Evolutionary conservation across 2,797 vertebrate species (phyloP).

Genomic region (Megalops cyprinoides): DNA sequence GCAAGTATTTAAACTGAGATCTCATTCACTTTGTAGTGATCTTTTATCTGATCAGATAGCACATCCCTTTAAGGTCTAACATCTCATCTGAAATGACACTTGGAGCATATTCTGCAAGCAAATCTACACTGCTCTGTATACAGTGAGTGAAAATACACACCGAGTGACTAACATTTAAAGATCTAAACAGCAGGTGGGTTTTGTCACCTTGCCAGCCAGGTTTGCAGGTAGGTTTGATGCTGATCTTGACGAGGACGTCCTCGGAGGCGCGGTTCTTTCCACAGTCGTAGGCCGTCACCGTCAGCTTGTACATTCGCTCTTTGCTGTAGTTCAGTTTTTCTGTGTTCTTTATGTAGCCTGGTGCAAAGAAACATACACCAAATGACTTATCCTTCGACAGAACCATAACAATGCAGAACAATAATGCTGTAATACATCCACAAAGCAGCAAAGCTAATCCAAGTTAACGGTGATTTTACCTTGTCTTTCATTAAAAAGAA

Average conservation of each 20-base stretch:
- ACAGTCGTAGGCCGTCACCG: constrained; percentile 94
- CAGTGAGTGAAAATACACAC: neutral
- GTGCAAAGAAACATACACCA: neutral
- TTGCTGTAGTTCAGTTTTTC: constrained; percentile 92
- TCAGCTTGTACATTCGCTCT: constrained; percentile 93
- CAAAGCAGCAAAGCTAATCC: neutral
- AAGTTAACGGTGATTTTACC: too few relatives aligned
- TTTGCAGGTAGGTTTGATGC: constrained; percentile 90
- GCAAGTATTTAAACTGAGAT: neutral
- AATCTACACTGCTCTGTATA: neutral
- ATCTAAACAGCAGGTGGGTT: neutral
- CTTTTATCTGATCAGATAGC: neutral
- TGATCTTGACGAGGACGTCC: constrained; percentile 94
- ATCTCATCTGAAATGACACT: neutral
- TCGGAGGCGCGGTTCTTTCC: constrained; percentile 94
- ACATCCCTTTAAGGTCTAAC: neutral
- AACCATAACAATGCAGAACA: too few relatives aligned
- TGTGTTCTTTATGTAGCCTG: constrained; percentile 95
- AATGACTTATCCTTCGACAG: neutral
- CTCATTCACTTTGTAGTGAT: neutral
- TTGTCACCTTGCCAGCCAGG: constrained; percentile 94
- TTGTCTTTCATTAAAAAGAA: too few relatives aligned
- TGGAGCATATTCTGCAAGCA: neutral
- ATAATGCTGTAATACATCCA: neutral
- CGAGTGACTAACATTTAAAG: neutral